Evolutionary conservation across 2,888 invertebrate species (phyloP), one percentile per base, ranked within the genome.

Genomic region (Tetrapedia diversipes): DNA sequence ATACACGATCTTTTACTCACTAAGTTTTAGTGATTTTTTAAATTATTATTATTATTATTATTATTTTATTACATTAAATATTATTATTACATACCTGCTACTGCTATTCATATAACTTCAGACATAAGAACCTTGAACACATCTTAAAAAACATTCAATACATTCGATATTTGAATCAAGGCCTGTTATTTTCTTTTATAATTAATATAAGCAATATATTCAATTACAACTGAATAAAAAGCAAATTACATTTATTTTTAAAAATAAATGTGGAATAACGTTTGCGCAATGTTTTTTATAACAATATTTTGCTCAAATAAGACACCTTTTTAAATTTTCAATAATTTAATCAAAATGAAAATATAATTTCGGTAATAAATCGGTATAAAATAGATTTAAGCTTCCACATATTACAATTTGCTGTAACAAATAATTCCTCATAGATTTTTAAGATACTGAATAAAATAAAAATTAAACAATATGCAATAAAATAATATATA

Each of bases 101-200:
- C 29, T 49, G 19, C 6, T 29, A 19, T 39, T 19, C 39, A 27
- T 53, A 68, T 49, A 29, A 22, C 14, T 32, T n/a, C 27, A 14
- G 11, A 43, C 66, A 49, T 57, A 27, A 63, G 32, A 45, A 39
- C 19, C 6, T 56, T 54, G 39, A 54, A 41, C 34, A 27, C 24
- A 4, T 47, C 11, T 49, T 57, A 53, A 39, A 22, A 51, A 77
- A 73, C 67, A 74, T 60, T 51, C 34, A 1, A 56, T 14, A 11
- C 34, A 75, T 56, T 45, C 32, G 56, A 80, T 80, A 80, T 64
- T 34, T 22, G 37, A 68, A 34, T 8, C 71, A 78, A 78, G 79
- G 74, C 43, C 51, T 67, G n/a, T n/a, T n/a, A 16, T 6, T 24
- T n/a, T 57, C 24, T 3, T 51, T 39, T 57, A 11, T 22, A 39